Base-by-base conservation (phyloP, 35 echinoderm and acorn worm genomes). In the Holothuria glaberrima region DNA sequence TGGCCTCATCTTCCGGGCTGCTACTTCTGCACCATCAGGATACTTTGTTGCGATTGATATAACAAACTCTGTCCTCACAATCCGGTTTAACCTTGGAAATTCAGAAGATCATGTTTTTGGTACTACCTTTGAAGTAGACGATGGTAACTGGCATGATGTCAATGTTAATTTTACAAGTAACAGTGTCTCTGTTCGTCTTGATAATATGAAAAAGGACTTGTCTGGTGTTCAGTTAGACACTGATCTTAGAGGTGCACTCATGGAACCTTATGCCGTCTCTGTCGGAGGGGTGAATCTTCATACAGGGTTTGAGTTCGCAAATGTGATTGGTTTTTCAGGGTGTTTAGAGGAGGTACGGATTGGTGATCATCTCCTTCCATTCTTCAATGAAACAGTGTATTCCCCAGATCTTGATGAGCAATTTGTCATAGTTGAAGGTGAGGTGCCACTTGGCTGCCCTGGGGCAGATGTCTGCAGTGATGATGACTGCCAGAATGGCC, bases 81-180 rank as follows among this genome's bases (percentile, higher is more conserved):
- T 94, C 19, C 28, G 64, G 0, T 94, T 92, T 32, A 38, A 87
- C 20, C 64, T 92, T 28, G 90, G 86, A 1, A 25, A 46, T 2
- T 9, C 50, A 14, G 33, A 33, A 14, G 50, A 7, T 62, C 50
- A 71, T 9, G 52, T 17, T 16, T 18, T 93, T n/a, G 1, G 6
- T 9, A 65, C 76, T 18, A 32, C 29, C 26, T 50, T 44, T 45
- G 4, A 21, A 24, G 86, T 98, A 22, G 79, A 83, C 33, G 92
- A 98, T 76, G 95, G 95, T 48, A 56, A 59, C 10, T 98, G 92
- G 92, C 95, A 98, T 83, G 86, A 88, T 54, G 64, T 98, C 21
- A 18, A 38, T 1, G 31, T 98, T 29, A 31, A 30, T 7, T 60
- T 98, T 71, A 14, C 36, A 12, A 74, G 20, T 30, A 46, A 66